Conservation (phyloP, 2,113 vertebrate genomes). For the Gopherus evgoodei region DNA sequence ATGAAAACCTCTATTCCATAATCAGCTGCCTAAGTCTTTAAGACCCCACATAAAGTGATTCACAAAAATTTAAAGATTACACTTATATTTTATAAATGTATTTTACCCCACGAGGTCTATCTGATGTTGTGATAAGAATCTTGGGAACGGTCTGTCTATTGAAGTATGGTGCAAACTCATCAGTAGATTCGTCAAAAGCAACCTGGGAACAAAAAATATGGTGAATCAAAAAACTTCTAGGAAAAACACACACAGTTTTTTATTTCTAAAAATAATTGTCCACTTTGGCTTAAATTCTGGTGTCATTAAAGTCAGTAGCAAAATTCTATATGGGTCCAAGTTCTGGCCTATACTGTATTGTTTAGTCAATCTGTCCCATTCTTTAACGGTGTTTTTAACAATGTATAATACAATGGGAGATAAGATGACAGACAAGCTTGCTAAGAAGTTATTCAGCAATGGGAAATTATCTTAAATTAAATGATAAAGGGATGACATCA, state of each 20-base stretch:
- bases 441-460: neutral
- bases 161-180: conserved; percentile 98
- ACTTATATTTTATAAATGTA: neutral
- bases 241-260: neutral
- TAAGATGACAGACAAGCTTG: neutral
- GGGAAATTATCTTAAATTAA: neutral
- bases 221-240: neutral
- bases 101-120: conserved; percentile 94
- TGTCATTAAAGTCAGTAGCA: neutral
- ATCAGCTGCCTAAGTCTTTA: neutral
- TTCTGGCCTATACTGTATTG: neutral
- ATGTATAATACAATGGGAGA: neutral
- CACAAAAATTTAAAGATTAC: neutral
- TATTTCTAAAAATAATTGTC: neutral
- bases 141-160: conserved; percentile 94
- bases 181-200: conserved; percentile 94
- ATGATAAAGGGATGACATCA: neutral
- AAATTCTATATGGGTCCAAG: neutral
- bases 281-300: neutral
- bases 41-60: neutral
- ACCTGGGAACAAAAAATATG: conserved; percentile 79
- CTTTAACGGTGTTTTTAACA: neutral
- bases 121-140: conserved; percentile 98
- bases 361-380: neutral
- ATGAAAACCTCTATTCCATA: neutral